Evolutionary conservation across 2,797 vertebrate species (phyloP), one percentile per base, ranked within the genome.

Genomic region (Mustela erminea): DNA sequence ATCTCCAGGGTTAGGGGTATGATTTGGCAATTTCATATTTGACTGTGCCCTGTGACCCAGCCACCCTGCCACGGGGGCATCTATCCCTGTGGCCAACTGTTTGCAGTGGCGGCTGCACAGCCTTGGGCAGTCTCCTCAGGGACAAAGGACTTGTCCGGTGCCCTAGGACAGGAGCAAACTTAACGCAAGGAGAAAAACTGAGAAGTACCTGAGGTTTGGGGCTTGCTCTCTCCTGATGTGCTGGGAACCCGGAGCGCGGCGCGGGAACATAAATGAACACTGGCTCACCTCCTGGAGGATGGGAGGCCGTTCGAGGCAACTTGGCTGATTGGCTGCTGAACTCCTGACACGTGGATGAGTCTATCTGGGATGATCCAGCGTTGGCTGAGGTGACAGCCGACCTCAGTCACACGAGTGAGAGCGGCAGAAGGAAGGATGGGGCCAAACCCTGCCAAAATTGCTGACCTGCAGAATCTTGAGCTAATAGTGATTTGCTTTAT

Each of bases 401-500:
- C 62, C 81, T 82, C 29, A 62, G 64, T 87, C 72, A 93, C 25
- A 4, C 7, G 75, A 74, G 43, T 46, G 85, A 62, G 25, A 62
- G 10, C 20, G 43, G 29, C 54, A 58, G 82, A 88, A 84, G 54
- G 75, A 70, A 94, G 38, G 56, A 77, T 21, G 20, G 5, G 66
- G 52, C 60, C 38, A 88, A 87, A 25, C 27, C 14, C 66, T 85
- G 41, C 58, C 58, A 15, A 27, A 60, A 49, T 5, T 25, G 77
- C 96, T 70, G 41, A 62, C 20, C 74, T 64, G 11, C 43, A 89
- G 95, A 92, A 82, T 49, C 56, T 38, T 74, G 27, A 86, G 78
- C 35, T 78, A 62, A 77, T 80, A 9, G 25, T 88, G 41, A 62
- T 9, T 11, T 72, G 60, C 66, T 86, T 78, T 78, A 41, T 11